Conservation (phyloP, 2,888 invertebrate species). For the Agrotis clavis region DNA sequence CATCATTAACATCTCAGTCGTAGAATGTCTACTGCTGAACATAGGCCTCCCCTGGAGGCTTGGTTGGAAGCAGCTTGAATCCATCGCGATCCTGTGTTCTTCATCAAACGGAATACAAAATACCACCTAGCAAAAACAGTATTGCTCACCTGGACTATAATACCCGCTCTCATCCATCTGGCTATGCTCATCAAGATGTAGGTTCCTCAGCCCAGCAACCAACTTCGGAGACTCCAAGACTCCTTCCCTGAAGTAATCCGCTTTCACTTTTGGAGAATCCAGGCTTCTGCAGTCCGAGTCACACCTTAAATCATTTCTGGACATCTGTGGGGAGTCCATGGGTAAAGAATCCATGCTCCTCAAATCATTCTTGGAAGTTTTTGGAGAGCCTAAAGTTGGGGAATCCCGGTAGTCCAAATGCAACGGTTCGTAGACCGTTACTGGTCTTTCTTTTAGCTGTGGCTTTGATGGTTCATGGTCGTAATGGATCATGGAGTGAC, state of each 20-base stretch:
- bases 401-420: slow-evolving; percentile 87
- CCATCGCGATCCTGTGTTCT: too few species aligned
- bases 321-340: slow-evolving; percentile 86
- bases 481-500: slow-evolving; percentile 90
- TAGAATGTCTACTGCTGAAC: too few species aligned
- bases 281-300: slow-evolving; percentile 86
- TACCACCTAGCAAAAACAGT: background rate
- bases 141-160: slow-evolving; percentile 85
- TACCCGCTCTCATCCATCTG: slow-evolving; percentile 90
- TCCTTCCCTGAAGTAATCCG: slow-evolving; percentile 84
- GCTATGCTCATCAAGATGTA: slow-evolving; percentile 86
- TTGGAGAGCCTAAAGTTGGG: slow-evolving; percentile 85
- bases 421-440: slow-evolving; percentile 87
- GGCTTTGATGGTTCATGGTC: slow-evolving; percentile 86
- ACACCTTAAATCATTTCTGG: slow-evolving; percentile 83
- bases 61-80: too few species aligned
- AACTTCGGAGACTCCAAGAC: slow-evolving; percentile 85
- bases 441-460: slow-evolving; percentile 84
- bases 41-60: too few species aligned
- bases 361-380: slow-evolving; percentile 84
- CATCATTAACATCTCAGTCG: too few species aligned
- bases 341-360: slow-evolving; percentile 86
- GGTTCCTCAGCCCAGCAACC: slow-evolving; percentile 84
- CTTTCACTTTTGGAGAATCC: slow-evolving; percentile 86
- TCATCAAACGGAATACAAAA: too few species aligned